Base-by-base conservation (phyloP, 2,113 vertebrate genomes). In the Petrocephalus microphthalmus region DNA sequence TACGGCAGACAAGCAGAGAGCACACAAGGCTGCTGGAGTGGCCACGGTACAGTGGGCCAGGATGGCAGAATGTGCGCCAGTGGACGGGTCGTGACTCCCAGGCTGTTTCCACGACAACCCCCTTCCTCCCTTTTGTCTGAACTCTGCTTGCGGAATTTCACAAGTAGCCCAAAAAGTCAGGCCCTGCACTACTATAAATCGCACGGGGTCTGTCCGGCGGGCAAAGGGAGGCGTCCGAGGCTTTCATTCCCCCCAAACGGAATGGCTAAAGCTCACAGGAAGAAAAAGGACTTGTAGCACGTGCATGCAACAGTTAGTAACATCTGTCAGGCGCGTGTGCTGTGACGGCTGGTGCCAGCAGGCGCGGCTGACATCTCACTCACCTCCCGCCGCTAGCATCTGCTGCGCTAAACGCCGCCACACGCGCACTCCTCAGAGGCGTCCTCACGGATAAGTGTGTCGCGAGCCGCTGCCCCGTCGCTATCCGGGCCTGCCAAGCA, bases 331-430 rank as follows among this genome's bases (percentile, higher is more conserved):
- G 94, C 93, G 96, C 96, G 95, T 95, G 88, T 88, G 67, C 78
- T 3, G 74, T 54, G 57, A 25, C 7, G 52, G 64, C 82, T 37
- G 45, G 74, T 86, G 64, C 67, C 53, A 95, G 94, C 94, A 94
- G 93, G 95, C 94, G 95, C 96, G 97, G 96, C 97, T 98, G 96
- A 96, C 96, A 95, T 94, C 95, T 96, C 94, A 95, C 96, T 96
- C 95, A 95, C 94, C 96, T 96, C 96, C 96, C 91, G 95, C 94
- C 95, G 95, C 96, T 95, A 97, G 97, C 97, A 98, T 97, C 97
- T 98, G 97, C 96, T 92, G 86, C 87, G 88, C 91, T 93, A 93
- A 94, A 91, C 47, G 52, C 86, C 89, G 89, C 91, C 91, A 90
- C 90, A 92, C 91, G 47, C 85, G 90, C 86, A 89, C 82, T 85